Evolutionary conservation across 2,888 invertebrate species (phyloP).

Genomic region (Ophion ellenae): DNA sequence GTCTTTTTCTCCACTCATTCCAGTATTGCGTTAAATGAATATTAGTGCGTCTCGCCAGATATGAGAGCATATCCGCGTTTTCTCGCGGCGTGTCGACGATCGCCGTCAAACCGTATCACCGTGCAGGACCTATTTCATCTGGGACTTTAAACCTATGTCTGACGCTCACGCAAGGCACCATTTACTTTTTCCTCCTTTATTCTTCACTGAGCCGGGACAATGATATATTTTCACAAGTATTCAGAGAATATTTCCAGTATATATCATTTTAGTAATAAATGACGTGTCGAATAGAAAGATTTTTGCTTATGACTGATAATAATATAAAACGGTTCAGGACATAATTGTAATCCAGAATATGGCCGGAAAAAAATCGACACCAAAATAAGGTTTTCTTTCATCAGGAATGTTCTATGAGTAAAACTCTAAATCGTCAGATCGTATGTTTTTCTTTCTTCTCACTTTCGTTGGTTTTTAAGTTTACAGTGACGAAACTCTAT

Average conservation of each 20-base stretch:
- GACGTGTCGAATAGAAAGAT: not conserved
- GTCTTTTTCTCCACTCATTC: slow-evolving; percentile 15
- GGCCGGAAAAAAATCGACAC: not conserved
- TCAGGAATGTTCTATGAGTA: not conserved
- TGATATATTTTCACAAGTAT: slow-evolving; percentile 1
- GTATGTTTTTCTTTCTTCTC: slow-evolving; percentile 1
- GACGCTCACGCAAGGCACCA: slow-evolving; percentile 37
- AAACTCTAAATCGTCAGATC: slow-evolving; percentile 24
- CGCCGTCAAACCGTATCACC: slow-evolving; percentile 26
- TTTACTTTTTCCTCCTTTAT: slow-evolving; percentile 4
- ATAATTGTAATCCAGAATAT: not conserved
- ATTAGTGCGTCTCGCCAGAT: slow-evolving; percentile 76
- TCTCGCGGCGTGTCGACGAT: slow-evolving; percentile 26
- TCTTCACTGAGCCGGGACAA: not conserved
- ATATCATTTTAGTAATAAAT: not conserved
- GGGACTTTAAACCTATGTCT: slow-evolving; percentile 28
- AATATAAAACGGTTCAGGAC: not conserved
- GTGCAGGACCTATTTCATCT: slow-evolving; percentile 46
- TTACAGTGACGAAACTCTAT: slow-evolving; percentile 33
- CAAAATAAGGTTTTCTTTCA: not conserved
- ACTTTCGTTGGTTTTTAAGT: slow-evolving; percentile 19
- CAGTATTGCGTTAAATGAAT: slow-evolving; percentile 76
- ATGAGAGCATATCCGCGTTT: slow-evolving; percentile 57
- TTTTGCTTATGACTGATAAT: slow-evolving; percentile 7
- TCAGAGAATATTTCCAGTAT: not conserved